These are phyloP conservation scores for Plebejus melissa DNA, from an alignment of 2,888 invertebrate genomes.

Conservation along the genomic window DNA sequence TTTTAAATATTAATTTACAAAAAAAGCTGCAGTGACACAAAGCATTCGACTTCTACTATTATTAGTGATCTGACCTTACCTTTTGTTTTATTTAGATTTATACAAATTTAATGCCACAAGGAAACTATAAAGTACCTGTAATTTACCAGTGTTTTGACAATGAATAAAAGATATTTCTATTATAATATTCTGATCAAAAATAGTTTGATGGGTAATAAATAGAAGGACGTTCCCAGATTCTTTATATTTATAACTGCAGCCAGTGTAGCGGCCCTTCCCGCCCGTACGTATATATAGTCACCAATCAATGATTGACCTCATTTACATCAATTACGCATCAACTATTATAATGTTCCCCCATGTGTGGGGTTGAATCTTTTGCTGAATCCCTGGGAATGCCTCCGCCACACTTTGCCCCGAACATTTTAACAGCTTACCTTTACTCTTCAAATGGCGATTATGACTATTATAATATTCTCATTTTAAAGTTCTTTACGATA, in stretches of 20 bases:
- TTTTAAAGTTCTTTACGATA: too few relatives aligned
- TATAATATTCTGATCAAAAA: neutral
- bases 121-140: neutral
- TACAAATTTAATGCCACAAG: neutral
- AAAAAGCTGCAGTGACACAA: neutral
- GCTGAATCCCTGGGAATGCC: neutral
- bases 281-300: conserved; percentile 1
- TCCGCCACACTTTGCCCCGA: neutral
- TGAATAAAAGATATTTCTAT: neutral
- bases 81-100: conserved; percentile 15
- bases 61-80: neutral
- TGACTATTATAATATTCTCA: too few relatives aligned
- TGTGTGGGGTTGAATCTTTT: neutral
- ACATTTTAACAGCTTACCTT: neutral
- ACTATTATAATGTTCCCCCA: neutral
- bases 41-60: neutral
- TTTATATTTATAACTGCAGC: conserved; percentile 22
- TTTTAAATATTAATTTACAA: neutral
- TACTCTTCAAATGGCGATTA: neutral
- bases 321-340: conserved; percentile 5
- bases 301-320: conserved; percentile 11
- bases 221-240: conserved; percentile 18
- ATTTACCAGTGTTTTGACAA: neutral
- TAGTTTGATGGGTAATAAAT: conserved; percentile 18
- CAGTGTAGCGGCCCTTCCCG: neutral